Base-by-base conservation (phyloP, 1,140 invertebrate species). In the Drosophila triauraria region DNA sequence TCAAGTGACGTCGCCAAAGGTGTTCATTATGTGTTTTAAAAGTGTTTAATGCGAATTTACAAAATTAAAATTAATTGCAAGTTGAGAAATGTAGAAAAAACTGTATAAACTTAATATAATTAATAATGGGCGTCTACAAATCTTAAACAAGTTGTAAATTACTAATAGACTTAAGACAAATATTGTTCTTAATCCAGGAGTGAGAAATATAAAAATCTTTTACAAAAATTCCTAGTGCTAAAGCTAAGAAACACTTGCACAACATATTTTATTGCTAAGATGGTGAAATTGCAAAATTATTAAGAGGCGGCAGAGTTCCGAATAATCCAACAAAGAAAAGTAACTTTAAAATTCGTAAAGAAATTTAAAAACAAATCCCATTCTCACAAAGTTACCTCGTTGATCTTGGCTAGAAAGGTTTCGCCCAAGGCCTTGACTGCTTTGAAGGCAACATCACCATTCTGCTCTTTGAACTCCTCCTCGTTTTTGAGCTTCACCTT, bases 1-100 rank as follows among this genome's bases (percentile, higher is more conserved):
- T 85, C 43, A 85, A 88, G 48, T 88, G 74, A 87, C 20, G 35
- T 17, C 54, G n/a, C 44, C 64, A 78, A 70, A 61, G 79, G 74
- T 67, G 62, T 76, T 75, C 58, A 82, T 86, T 82, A 62, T 82
- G 69, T 77, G 61, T 82, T 72, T 51, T 82, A 79, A 70, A 71
- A 71, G 59, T 72, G 70, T 87, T 79, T 54, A 76, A 87, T 76
- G 53, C 59, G 80, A 88, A 84, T 87, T 87, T 88, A 84, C 62
- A 51, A 83, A 79, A 90, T 83, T 90, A 88, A 88, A 88, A 75
- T 88, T 88, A 78, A 78, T 84, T 84, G 85, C 84, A 88, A 88
- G 69, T 71, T 88, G 23, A 65, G 25, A 70, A 43, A 42, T 72
- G 57, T 72, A 70, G 10, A 47, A 25, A 38, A 53, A 53, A 20